A percentile compares a stretch with the other conserved stretches of the same genome.
These are phyloP conservation scores for Otus scops DNA, from an alignment of 2,797 vertebrate genomes.

Conservation along the genomic window DNA sequence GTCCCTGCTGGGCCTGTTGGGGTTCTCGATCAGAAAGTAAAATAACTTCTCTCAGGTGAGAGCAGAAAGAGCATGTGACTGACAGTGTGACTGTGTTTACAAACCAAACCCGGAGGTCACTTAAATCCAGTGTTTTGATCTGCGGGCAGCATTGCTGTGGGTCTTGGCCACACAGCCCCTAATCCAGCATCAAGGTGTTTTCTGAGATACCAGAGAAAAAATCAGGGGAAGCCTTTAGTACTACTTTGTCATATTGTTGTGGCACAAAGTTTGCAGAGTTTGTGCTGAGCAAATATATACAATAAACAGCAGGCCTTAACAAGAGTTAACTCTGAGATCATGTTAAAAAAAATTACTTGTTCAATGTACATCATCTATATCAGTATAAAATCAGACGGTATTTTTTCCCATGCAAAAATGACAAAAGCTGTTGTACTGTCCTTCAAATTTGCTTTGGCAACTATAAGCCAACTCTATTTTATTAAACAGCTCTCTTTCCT, in stretches of 20 bases:
- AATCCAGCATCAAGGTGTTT: no score
- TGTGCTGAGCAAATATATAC: background rate
- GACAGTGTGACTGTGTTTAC: background rate
- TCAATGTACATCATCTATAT: background rate
- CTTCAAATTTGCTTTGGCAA: constrained; percentile 67
- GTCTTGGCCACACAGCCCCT: background rate
- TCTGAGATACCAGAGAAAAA: background rate
- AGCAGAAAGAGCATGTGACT: background rate
- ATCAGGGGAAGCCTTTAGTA: background rate
- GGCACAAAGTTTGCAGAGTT: background rate
- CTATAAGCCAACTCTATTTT: constrained; percentile 56
- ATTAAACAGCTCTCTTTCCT: constrained; percentile 69
- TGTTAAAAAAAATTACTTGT: background rate
- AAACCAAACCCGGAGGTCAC: background rate
- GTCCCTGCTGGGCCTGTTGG: background rate
- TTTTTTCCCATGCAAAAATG: constrained; percentile 42
- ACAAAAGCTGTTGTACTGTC: constrained; percentile 47
- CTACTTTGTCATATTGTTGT: background rate
- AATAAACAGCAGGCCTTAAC: background rate
- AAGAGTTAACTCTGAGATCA: background rate
- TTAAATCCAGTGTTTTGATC: background rate
- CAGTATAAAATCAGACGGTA: background rate
- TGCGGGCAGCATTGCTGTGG: background rate
- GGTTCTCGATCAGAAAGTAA: background rate
- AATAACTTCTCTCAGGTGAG: background rate